Evolutionary conservation across 1,140 invertebrate genomes (phyloP), one percentile per base, ranked within the genome.

Genomic region (Kradibia gibbosae): DNA sequence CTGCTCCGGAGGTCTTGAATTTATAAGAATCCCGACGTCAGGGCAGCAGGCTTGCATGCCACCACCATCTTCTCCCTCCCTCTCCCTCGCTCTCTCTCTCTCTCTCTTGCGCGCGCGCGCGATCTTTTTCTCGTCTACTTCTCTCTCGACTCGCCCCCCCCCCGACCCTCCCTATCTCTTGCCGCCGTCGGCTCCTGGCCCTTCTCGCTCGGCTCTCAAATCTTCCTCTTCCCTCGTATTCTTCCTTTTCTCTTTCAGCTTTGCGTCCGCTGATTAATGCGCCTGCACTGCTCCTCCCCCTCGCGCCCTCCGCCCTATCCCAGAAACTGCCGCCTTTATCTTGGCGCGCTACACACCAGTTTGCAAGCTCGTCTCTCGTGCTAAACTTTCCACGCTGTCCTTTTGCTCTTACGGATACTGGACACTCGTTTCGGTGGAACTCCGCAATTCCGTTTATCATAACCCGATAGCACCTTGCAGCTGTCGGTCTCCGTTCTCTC

Each of bases 1-100:
- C 62, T 67, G 62, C 62, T 67, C 36, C 62, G 62, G 62, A 67
- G 62, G 62, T 67, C 62, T 67, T 67, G 62, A 67, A 67, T 67
- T 67, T 67, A 67, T 67, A 67, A 67, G 62, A 67, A 67, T 67
- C 34, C 62, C 62, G 62, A 67, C 62, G 62, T 67, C 36, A 67
- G 62, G 34, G 34, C 62, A 22, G 34, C 62, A 67, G n/a, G 34
- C 62, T 67, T 67, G 62, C 62, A 39, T 67, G 62, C 62, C 34
- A 39, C 55, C 7, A 28, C 34, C 62, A 22, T 34, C 62, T 17
- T 67, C 62, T 67, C 62, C 34, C 62, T 67, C 34, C 3, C 17
- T n/a, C n/a, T n/a, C n/a, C n/a, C n/a, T n/a, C n/a, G n/a, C n/a
- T n/a, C n/a, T n/a, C n/a, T n/a, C n/a, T n/a, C n/a, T n/a, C n/a